Evolutionary conservation across 2,797 vertebrate species (phyloP).

Genomic region (Syngnathus rostellatus): DNA sequence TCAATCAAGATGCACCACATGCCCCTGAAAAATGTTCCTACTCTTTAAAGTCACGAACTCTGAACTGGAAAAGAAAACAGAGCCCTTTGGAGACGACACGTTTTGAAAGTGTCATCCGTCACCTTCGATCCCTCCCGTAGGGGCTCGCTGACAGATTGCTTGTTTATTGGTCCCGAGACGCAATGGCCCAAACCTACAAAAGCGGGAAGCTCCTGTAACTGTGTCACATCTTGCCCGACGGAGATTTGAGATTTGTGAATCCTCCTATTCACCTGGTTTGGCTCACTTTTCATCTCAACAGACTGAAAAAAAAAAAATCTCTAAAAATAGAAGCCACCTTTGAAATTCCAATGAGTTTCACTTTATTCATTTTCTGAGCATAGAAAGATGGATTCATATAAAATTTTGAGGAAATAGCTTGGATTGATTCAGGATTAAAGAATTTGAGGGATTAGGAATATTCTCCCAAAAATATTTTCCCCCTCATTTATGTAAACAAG

Average conservation of each 20-base stretch:
- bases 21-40: background rate
- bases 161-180: slow-evolving; percentile 20
- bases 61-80: slow-evolving; percentile 35
- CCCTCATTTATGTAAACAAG: background rate
- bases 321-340: slow-evolving; percentile 46
- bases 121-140: slow-evolving; percentile 29
- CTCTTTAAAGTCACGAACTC: slow-evolving; percentile 34
- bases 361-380: slow-evolving; percentile 12
- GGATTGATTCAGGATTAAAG: background rate
- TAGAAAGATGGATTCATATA: background rate
- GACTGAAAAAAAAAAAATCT: slow-evolving; percentile 35
- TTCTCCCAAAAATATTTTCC: no score
- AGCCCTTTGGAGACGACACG: slow-evolving; percentile 12
- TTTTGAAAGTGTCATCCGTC: slow-evolving; percentile 53
- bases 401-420: slow-evolving; percentile 6
- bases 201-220: slow-evolving; percentile 6
- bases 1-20: no score
- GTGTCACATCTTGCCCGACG: background rate
- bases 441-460: background rate
- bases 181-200: slow-evolving; percentile 9
- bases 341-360: slow-evolving; percentile 31
- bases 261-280: slow-evolving; percentile 29
- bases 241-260: slow-evolving; percentile 16
- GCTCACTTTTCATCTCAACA: slow-evolving; percentile 37
- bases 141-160: slow-evolving; percentile 20